Base-by-base conservation (phyloP, 2,113 vertebrate genomes). In the Sterrhoptilus dennistouni region DNA sequence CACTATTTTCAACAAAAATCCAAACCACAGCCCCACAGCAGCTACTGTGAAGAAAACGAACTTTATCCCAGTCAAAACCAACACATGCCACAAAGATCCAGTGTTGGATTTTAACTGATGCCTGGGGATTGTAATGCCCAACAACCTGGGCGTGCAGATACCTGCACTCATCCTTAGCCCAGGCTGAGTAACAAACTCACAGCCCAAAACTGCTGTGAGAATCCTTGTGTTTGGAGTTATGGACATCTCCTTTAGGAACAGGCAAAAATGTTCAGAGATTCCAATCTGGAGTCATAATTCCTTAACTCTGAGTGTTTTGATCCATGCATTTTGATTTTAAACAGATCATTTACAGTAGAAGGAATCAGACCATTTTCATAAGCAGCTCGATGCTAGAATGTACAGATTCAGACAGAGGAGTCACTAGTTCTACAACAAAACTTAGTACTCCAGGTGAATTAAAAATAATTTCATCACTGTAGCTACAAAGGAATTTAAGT, bases 401-500 rank as follows among this genome's bases (percentile, higher is more conserved):
- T 21, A 47, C 38, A 61, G 59, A 45, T 28, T 68, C 28, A 71
- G 52, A 42, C 3, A 38, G 12, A 83, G 24, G 61, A 91, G 68
- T 93, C 74, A 35, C 52, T 42, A 56, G 21, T 78, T 33, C 18
- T 83, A 66, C n/a, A 61, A 78, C 27, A 59, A 89, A 50, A 82
- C 11, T 63, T 42, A 52, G 12, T 57, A 59, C 45, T 76, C 45
- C 49, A 66, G 68, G 44, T 4, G 2, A 83, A 77, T 49, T 68
- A 86, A 91, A n/a, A 81, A 82, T 63, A 95, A 75, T 45, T 44
- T 94, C 38, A 52, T 66, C n/a, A 3, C 42, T 89, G 77, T 61
- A 96, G 36, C 57, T 72, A 96, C 74, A 95, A 97, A 59, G 40
- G 88, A 96, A 95, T 92, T 85, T 93, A 83, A 74, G 84, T 79